Percentiles rank a stretch among this genome's conserved stretches.
These are phyloP conservation scores for Rhopalosiphum maidis DNA, from an alignment of 1,140 invertebrate genomes.

Conservation along the genomic window DNA sequence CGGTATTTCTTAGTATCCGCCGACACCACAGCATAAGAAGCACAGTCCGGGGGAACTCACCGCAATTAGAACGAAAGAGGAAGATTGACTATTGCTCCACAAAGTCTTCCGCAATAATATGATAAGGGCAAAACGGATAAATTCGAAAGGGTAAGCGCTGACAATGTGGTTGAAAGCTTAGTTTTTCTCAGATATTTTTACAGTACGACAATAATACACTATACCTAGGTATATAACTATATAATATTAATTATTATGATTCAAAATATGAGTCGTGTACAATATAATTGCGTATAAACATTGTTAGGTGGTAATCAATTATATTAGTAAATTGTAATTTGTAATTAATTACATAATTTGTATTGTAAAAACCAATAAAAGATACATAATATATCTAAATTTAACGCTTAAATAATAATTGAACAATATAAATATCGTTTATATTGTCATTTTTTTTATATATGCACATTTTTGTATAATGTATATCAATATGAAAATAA, in stretches of 20 bases:
- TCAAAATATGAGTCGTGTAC: not conserved
- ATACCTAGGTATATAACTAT: not conserved
- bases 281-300: not conserved
- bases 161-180: not conserved
- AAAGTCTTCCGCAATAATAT: not conserved
- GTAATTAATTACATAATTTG: not conserved
- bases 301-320: not conserved
- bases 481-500: not conserved
- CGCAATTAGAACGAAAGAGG: not conserved
- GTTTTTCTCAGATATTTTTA: constrained; percentile 6
- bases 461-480: not conserved
- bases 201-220: not conserved
- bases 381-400: not conserved
- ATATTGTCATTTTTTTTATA: not conserved
- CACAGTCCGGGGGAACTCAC: not conserved
- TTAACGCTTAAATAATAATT: no score
- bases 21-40: not conserved
- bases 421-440: not conserved
- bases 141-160: not conserved
- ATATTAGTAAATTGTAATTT: not conserved
- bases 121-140: not conserved
- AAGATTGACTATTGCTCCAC: not conserved
- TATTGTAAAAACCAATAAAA: not conserved
- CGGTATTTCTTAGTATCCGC: not conserved
- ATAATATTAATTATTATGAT: not conserved